Conservation (phyloP, 2,113 vertebrate species). For the Piaya cayana region DNA sequence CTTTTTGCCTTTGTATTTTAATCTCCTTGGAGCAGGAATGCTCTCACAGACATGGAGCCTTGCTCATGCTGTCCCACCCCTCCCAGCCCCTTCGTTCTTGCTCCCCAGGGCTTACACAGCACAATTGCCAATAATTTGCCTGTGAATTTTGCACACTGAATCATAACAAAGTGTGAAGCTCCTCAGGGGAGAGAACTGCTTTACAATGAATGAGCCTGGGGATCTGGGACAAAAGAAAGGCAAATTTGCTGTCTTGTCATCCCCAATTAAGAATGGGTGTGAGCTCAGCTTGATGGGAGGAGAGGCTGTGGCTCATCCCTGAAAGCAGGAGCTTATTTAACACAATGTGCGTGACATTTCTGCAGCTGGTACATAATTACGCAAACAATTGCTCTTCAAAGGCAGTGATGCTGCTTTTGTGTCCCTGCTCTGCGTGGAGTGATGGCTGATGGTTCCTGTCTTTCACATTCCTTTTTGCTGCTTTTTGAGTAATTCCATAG, state of each 20-base stretch:
- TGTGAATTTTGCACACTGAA: neutral
- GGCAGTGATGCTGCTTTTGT: fast-evolving
- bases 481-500: neutral
- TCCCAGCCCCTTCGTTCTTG: neutral
- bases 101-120: neutral
- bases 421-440: neutral
- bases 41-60: neutral
- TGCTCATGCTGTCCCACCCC: neutral
- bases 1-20: neutral
- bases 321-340: neutral
- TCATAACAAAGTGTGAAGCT: neutral
- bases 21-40: neutral
- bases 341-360: fast-evolving
- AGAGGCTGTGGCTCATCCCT: neutral
- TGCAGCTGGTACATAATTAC: neutral
- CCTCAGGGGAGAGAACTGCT: neutral
- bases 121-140: neutral
- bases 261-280: neutral
- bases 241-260: neutral
- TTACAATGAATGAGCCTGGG: neutral
- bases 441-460: neutral
- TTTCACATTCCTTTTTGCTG: neutral
- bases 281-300: fast-evolving
- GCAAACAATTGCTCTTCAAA: neutral
- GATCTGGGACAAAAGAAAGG: neutral